Conservation (phyloP, 1,140 invertebrate species). For the Epicauta chinensis region DNA sequence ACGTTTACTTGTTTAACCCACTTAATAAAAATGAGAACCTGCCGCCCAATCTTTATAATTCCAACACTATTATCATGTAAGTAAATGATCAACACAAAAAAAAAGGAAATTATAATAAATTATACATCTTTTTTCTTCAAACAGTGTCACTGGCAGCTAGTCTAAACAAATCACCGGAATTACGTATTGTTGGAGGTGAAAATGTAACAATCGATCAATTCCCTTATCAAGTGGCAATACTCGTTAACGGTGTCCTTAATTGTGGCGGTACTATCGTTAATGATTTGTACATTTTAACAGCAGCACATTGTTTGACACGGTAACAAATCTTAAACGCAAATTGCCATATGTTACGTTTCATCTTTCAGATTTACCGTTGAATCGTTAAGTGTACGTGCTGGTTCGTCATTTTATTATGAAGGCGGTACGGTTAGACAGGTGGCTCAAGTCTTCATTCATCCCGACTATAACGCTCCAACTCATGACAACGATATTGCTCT, state of each 20-base stretch:
- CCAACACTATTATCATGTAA: no score
- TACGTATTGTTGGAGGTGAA: conserved; percentile 47
- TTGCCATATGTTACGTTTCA: no score
- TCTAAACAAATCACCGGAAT: no score
- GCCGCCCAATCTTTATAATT: no score
- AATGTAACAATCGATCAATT: conserved; percentile 44
- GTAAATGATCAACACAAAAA: no score
- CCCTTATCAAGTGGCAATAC: conserved; percentile 50
- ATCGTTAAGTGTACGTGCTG: no score
- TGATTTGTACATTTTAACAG: conserved; percentile 9
- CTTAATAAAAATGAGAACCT: no score
- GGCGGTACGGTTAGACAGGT: neutral
- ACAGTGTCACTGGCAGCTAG: no score
- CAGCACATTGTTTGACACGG: conserved; percentile 13
- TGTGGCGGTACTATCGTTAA: conserved; percentile 17
- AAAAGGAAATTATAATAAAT: no score
- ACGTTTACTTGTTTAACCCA: no score
- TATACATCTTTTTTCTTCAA: no score
- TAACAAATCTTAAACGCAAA: neutral
- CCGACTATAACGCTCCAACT: neutral
- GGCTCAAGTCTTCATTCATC: neutral
- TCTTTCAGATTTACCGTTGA: no score
- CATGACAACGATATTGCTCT: neutral
- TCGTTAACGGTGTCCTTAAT: neutral
- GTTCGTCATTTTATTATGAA: neutral